Evolutionary conservation across 2,113 vertebrate genomes (phyloP), one percentile per base, ranked within the genome.

Genomic region (Oncorhynchus tshawytscha): DNA sequence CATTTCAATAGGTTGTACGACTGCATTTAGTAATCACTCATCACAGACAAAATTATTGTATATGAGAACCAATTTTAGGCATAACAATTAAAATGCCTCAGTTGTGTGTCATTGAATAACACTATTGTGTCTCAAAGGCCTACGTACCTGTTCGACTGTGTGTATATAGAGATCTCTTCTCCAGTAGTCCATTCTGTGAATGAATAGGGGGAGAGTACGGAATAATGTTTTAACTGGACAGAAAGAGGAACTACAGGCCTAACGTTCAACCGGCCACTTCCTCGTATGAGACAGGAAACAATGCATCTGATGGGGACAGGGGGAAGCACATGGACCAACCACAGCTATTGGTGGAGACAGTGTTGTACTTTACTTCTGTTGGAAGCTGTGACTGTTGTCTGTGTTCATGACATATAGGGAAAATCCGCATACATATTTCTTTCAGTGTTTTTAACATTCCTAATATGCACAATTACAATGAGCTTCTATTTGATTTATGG

Each of bases 241-340:
- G 86, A 91, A 92, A 92, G 88, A 92, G 91, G 91, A 92, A 92
- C 91, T 88, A 71, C 76, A 62, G n/a, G 18, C 13, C 84, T 77
- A 91, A 91, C 89, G 90, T 89, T 84, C 78, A 81, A 81, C 25
- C 34, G 8, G 82, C 86, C 76, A 90, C 91, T 92, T 92, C 91
- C 91, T 91, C 87, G 89, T 85, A 82, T 85, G 85, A 86, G 86
- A 88, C 85, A 87, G 88, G 90, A 91, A 92, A 90, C 87, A 76
- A 79, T 9, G 78, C 79, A 83, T 88, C 84, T 80, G 75, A 77
- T 76, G 22, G 59, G 45, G 72, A 70, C 27, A 31, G 31, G 72
- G 29, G 74, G 22, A 66, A 20, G 24, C 51, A 7, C n/a, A 66
- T 31, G n/a, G 71, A 83, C 75, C 59, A 68, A 2, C 66, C 57